Evolutionary conservation across 2,113 vertebrate genomes (phyloP).

Genomic region (Varanus komodoensis): DNA sequence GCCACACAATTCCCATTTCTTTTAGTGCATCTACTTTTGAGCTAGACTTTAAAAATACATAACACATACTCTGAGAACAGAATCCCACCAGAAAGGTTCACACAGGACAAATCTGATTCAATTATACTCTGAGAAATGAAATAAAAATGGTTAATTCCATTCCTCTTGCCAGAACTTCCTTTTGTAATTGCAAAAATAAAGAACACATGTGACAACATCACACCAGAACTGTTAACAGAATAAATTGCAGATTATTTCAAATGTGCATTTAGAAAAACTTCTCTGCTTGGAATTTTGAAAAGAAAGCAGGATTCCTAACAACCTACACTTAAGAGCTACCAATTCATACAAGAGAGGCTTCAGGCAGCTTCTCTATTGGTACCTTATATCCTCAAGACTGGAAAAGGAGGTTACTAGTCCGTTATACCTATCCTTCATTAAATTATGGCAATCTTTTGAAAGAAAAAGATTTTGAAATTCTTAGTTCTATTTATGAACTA

Average conservation of each 20-base stretch:
- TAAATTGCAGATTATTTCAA: neutral
- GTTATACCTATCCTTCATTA: too few relatives aligned
- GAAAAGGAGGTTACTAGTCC: too few relatives aligned
- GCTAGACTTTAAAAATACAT: neutral
- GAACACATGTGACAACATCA: neutral
- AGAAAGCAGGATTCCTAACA: too few relatives aligned
- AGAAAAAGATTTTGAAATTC: neutral
- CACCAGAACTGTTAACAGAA: neutral
- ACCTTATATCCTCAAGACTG: neutral
- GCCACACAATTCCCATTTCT: neutral
- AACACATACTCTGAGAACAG: neutral
- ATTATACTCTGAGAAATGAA: neutral
- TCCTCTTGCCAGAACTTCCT: neutral
- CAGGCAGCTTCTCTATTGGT: too few relatives aligned
- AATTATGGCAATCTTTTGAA: too few relatives aligned
- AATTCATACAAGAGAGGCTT: too few relatives aligned
- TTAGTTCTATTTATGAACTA: neutral
- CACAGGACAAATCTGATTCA: neutral
- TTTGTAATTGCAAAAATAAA: neutral
- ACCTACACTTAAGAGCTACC: too few relatives aligned
- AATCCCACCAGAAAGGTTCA: neutral
- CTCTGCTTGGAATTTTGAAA: neutral
- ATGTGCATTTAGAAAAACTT: neutral
- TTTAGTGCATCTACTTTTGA: neutral
- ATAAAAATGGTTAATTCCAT: neutral